Evolutionary conservation across 2,888 invertebrate genomes (phyloP).

Genomic region (Listrodromus nycthemerus): DNA sequence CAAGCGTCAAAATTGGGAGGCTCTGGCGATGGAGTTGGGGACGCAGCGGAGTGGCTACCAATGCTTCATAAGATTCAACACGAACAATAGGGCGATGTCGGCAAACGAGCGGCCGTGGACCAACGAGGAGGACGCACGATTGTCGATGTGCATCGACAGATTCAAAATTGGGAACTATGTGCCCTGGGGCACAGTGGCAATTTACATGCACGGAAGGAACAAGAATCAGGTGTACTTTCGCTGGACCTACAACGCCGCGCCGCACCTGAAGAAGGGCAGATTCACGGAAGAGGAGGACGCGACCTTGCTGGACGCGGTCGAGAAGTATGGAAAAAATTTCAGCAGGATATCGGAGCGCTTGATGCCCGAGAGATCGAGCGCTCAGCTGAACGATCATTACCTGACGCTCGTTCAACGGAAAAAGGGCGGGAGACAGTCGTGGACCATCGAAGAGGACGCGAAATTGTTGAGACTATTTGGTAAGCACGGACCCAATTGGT

Average conservation of each 20-base stretch:
- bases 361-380: slow-evolving; percentile 87
- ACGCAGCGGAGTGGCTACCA: slow-evolving; percentile 89
- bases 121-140: slow-evolving; percentile 88
- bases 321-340: slow-evolving; percentile 88
- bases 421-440: slow-evolving; percentile 85
- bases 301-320: slow-evolving; percentile 87
- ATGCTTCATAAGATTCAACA: slow-evolving; percentile 89
- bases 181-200: slow-evolving; percentile 90
- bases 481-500: slow-evolving; percentile 86
- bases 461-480: slow-evolving; percentile 85
- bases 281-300: slow-evolving; percentile 90
- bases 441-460: slow-evolving; percentile 88
- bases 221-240: slow-evolving; percentile 88
- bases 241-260: slow-evolving; percentile 85
- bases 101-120: slow-evolving; percentile 86
- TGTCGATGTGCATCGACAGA: slow-evolving; percentile 88
- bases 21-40: slow-evolving; percentile 86
- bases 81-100: slow-evolving; percentile 78
- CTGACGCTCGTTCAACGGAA: slow-evolving; percentile 84
- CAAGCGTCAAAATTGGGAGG: slow-evolving; percentile 88
- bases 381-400: slow-evolving; percentile 88
- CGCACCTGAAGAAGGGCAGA: slow-evolving; percentile 86
- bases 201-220: slow-evolving; percentile 87
- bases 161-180: slow-evolving; percentile 88
- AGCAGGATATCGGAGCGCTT: slow-evolving; percentile 86